Evolutionary conservation across 2,888 invertebrate genomes (phyloP), one percentile per base, ranked within the genome.

Genomic region (Zelleria hepariella): DNA sequence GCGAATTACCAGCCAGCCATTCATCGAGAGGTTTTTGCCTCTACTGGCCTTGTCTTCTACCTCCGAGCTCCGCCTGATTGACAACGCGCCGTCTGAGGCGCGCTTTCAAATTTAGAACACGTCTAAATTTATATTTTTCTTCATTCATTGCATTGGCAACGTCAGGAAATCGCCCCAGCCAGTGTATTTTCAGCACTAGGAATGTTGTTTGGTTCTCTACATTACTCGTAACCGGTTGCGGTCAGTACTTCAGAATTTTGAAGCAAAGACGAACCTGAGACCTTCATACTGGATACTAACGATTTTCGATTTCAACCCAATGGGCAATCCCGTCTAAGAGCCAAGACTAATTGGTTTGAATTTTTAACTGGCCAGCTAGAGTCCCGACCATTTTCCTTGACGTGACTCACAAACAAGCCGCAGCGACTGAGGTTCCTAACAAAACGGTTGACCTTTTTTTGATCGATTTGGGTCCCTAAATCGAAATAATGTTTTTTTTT

Each of bases 311-410:
- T n/a, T n/a, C n/a, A n/a, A n/a, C n/a, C n/a, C n/a, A n/a, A n/a
- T n/a, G n/a, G n/a, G n/a, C n/a, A n/a, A n/a, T n/a, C n/a, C n/a
- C n/a, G n/a, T n/a, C n/a, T n/a, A n/a, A n/a, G n/a, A n/a, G n/a
- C n/a, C n/a, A n/a, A n/a, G n/a, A n/a, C 75, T 82, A 83, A 83
- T 80, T 82, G 80, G 74, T 71, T 76, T 77, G 77, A 80, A 84
- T 84, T 81, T 85, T 85, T 83, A 75, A 80, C 78, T 72, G 47
- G 68, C 15, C 15, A 21, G 20, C 77, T 87, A 85, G n/a, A 86
- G 83, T 87, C 86, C 85, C 78, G 72, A 21, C 18, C 55, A 21
- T 20, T 21, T 32, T 55, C 32, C 32, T 21, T 10, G 73, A 75
- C 74, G 74, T 86, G 86, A 86, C 68, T 86, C 84, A 86, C 32